A percentile compares a stretch with the other conserved stretches of the same genome.
Evolutionary conservation across 30 jellyfish, hydroid and myxozoan species (phyloP).

Genomic region (Sanderia malayensis): DNA sequence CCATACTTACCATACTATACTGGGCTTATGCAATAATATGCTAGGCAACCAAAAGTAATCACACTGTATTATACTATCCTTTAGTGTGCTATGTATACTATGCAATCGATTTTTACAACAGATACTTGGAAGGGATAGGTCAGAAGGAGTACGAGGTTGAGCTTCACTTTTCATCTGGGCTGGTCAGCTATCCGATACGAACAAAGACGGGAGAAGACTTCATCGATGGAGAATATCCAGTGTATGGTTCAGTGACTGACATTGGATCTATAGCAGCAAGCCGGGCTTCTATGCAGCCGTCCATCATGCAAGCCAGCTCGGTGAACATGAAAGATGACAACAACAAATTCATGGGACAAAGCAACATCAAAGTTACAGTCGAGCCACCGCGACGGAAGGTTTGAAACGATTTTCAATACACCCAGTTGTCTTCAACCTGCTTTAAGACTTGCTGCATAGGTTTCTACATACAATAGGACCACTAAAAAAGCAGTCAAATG

Average conservation of each 20-base stretch:
- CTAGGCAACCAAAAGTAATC: no score
- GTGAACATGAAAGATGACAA: constrained; percentile 12
- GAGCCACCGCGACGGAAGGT: constrained; percentile 52
- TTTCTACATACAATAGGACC: no score
- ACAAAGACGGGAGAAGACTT: constrained; percentile 72
- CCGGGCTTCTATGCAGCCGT: constrained; percentile 40
- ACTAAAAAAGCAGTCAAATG: no score
- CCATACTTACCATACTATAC: no score
- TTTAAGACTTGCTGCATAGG: no score
- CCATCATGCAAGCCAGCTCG: constrained; percentile 18
- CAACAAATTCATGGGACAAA: constrained; percentile 6
- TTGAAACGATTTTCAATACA: no score
- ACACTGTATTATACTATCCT: no score
- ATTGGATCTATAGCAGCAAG: constrained; percentile 45
- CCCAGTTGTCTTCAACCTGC: no score
- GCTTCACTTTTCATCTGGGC: constrained; percentile 75
- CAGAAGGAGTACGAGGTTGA: constrained; percentile 95
- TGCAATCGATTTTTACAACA: background rate
- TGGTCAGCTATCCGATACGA: constrained; percentile 59
- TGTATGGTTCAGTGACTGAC: constrained; percentile 44
- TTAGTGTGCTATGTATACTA: no score
- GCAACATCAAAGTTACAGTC: constrained; percentile 40
- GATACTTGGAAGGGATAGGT: constrained; percentile 93
- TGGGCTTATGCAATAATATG: no score
- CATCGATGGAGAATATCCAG: constrained; percentile 70